Percentiles rank a stretch among this genome's conserved stretches.
These are phyloP conservation scores for Mamestra brassicae DNA, from an alignment of 2,888 invertebrate genomes.

Conservation along the genomic window DNA sequence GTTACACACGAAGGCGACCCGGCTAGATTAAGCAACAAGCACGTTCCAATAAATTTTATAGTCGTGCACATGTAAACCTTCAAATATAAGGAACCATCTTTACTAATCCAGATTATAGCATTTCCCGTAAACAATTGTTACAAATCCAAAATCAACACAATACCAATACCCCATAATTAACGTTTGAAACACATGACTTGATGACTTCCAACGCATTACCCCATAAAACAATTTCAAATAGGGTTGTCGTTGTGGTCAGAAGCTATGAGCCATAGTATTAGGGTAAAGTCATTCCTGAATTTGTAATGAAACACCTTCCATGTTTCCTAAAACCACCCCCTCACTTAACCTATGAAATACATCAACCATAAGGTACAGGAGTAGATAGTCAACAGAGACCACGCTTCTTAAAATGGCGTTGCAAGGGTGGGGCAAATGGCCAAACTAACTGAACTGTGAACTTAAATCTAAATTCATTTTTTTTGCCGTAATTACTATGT, in stretches of 20 bases:
- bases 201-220: background rate
- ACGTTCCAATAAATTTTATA: too few relatives aligned
- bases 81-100: too few relatives aligned
- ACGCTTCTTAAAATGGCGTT: background rate
- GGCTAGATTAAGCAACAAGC: too few relatives aligned
- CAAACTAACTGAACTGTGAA: too few relatives aligned
- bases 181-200: background rate
- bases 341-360: slow-evolving; percentile 30
- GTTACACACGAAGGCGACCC: too few relatives aligned
- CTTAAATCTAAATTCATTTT: too few relatives aligned
- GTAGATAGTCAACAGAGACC: slow-evolving; percentile 27
- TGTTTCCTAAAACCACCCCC: slow-evolving; percentile 17
- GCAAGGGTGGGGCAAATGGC: background rate
- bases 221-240: slow-evolving; percentile 2
- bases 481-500: too few relatives aligned
- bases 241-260: slow-evolving; percentile 26
- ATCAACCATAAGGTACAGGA: slow-evolving; percentile 8
- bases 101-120: background rate
- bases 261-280: slow-evolving; percentile 20
- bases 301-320: slow-evolving; percentile 24
- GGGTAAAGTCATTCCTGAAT: slow-evolving; percentile 26
- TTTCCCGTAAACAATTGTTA: background rate
- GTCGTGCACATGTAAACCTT: too few relatives aligned
- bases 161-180: background rate
- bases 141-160: background rate